Conservation (phyloP, 2,888 invertebrate species). For the Coelopa pilipes region DNA sequence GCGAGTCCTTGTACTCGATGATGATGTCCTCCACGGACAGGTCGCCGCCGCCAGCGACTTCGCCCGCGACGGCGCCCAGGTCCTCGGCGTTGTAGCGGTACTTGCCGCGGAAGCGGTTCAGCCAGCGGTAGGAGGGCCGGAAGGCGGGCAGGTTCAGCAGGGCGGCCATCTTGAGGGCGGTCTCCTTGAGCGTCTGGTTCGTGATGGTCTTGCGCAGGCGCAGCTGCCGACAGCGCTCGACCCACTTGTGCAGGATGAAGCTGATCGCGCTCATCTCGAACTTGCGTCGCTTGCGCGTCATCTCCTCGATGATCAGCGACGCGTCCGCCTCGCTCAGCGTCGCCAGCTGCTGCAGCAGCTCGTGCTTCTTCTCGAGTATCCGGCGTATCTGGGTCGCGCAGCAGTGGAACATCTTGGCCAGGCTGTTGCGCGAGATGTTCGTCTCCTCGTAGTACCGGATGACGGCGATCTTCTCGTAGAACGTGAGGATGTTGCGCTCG, state of each 20-base stretch:
- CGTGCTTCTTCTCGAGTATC: conserved; percentile 60
- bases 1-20: conserved; percentile 59
- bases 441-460: conserved; percentile 64
- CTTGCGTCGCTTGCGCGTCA: conserved; percentile 62
- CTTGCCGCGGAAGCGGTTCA: conserved; percentile 61
- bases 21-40: conserved; percentile 63
- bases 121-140: conserved; percentile 60
- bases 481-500: conserved; percentile 61
- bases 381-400: conserved; percentile 64
- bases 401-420: conserved; percentile 64
- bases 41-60: conserved; percentile 43
- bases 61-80: conserved; percentile 40
- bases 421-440: conserved; percentile 61
- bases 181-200: conserved; percentile 59
- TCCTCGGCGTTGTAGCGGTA: conserved; percentile 60
- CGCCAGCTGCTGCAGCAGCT: conserved; percentile 58
- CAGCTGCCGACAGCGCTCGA: conserved; percentile 59
- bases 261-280: conserved; percentile 64
- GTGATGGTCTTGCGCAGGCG: conserved; percentile 55
- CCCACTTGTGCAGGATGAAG: conserved; percentile 63
- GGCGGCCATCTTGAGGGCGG: conserved; percentile 60
- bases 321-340: conserved; percentile 61
- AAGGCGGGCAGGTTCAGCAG: conserved; percentile 60
- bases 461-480: conserved; percentile 64
- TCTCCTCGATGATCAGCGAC: conserved; percentile 61